Percentiles rank a stretch among this genome's conserved stretches.
Evolutionary conservation across 2,797 vertebrate genomes (phyloP).

Genomic region (Circus cinereus): DNA sequence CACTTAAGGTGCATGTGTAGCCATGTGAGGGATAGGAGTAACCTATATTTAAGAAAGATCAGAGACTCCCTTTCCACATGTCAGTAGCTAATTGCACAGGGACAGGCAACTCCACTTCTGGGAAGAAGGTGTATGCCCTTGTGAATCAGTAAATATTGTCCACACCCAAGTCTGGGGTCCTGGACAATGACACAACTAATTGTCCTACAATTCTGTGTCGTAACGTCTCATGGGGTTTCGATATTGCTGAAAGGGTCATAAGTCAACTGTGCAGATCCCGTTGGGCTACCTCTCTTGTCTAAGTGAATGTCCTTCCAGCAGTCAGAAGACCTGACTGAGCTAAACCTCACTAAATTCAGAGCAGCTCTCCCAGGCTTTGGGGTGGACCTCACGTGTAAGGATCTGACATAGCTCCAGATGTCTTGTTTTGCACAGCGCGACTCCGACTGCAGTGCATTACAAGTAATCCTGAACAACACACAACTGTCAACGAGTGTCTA

Average conservation of each 20-base stretch:
- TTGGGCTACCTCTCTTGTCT: not conserved
- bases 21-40: not conserved
- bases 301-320: not conserved
- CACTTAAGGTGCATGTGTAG: not conserved
- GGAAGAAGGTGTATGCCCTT: not conserved
- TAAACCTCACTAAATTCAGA: not conserved
- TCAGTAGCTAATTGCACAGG: not conserved
- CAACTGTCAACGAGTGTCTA: not conserved
- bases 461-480: not conserved
- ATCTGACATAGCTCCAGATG: not conserved
- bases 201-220: not conserved
- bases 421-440: not conserved
- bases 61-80: not conserved
- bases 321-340: not conserved
- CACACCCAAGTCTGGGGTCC: slow-evolving; percentile 5
- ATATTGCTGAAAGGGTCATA: not conserved
- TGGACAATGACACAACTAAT: not conserved
- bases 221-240: not conserved
- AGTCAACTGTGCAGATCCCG: not conserved
- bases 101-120: not conserved
- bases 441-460: not conserved
- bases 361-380: not conserved
- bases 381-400: not conserved
- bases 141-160: not conserved
- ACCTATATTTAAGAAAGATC: not conserved